phyloP scores from a whole-genome alignment of 2,888 invertebrate genomes.

The Volucella zonaria region DNA sequence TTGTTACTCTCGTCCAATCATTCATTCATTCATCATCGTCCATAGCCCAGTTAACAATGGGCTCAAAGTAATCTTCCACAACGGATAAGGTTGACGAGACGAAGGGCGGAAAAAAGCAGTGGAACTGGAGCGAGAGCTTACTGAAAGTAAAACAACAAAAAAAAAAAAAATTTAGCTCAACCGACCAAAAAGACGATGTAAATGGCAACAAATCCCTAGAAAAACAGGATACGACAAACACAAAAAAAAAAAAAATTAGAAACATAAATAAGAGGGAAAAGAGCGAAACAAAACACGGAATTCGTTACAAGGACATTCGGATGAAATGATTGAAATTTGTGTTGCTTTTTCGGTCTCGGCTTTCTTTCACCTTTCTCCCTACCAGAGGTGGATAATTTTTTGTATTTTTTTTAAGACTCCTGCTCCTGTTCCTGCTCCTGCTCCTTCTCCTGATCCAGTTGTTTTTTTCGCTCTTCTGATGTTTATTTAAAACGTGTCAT shows the following conservation, averaged over 20 bases:
- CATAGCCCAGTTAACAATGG: conserved; percentile 16
- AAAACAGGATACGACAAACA: conserved; percentile 10
- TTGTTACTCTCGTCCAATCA: conserved; percentile 29
- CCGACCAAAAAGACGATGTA: conserved; percentile 20
- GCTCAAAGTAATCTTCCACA: conserved; percentile 39
- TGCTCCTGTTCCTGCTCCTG: conserved; percentile 9
- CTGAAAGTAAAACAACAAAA: too few species aligned
- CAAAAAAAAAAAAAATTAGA: not conserved
- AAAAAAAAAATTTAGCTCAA: too few species aligned
- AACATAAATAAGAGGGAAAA: not conserved
- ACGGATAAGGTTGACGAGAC: not conserved
- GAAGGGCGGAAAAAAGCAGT: not conserved
- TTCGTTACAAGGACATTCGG: conserved; percentile 62
- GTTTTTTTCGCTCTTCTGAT: conserved; percentile 2
- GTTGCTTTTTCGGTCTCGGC: not conserved
- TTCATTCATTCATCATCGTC: conserved; percentile 55
- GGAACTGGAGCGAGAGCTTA: conserved; percentile 16
- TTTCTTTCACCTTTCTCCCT: conserved; percentile 13
- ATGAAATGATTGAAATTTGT: conserved; percentile 26
- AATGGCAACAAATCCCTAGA: conserved; percentile 40
- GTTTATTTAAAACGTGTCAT: conserved; percentile 69
- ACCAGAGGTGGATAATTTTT: not conserved
- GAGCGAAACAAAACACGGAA: conserved; percentile 41
- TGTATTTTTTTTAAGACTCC: conserved; percentile 3
- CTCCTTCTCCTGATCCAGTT: conserved; percentile 1